Evolutionary conservation across 1,140 invertebrate species (phyloP).

Genomic region (Drosophila teissieri): DNA sequence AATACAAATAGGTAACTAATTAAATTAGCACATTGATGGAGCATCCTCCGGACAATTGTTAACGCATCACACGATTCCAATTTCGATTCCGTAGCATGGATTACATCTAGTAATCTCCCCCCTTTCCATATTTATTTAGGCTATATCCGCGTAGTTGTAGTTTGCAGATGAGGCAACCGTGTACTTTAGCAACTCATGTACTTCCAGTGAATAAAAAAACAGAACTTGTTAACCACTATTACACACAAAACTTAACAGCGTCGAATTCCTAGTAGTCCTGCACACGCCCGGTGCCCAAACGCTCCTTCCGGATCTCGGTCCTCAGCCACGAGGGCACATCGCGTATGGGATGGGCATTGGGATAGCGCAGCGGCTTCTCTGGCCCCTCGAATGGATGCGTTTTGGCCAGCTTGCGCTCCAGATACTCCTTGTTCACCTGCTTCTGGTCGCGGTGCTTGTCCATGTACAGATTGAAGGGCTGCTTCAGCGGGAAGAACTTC

Average conservation of each 20-base stretch:
- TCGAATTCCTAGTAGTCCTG: slow-evolving; percentile 86
- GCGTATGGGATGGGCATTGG: slow-evolving; percentile 88
- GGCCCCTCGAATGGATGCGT: slow-evolving; percentile 92
- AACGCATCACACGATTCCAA: slow-evolving; percentile 38
- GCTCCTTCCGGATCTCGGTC: slow-evolving; percentile 88
- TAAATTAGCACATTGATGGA: slow-evolving; percentile 26
- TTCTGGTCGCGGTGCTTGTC: slow-evolving; percentile 96
- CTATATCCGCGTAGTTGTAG: slow-evolving; percentile 28
- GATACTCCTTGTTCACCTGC: slow-evolving; percentile 93
- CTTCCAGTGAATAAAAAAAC: slow-evolving; percentile 46
- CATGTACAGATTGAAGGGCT: slow-evolving; percentile 95
- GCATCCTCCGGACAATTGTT: slow-evolving; percentile 36
- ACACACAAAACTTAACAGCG: slow-evolving; percentile 21
- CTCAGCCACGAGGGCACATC: slow-evolving; percentile 91
- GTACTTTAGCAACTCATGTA: slow-evolving; percentile 40
- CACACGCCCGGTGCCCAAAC: slow-evolving; percentile 88
- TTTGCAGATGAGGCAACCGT: slow-evolving; percentile 26
- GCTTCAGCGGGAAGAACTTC: slow-evolving; percentile 91
- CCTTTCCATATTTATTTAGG: slow-evolving; percentile 17
- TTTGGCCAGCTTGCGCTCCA: slow-evolving; percentile 91
- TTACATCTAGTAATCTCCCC: neutral
- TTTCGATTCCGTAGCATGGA: neutral
- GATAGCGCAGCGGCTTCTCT: slow-evolving; percentile 88
- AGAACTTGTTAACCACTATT: slow-evolving; percentile 47
- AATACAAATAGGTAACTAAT: slow-evolving; percentile 34